A percentile compares a stretch with the other conserved stretches of the same genome.
Conservation (phyloP, 2,888 invertebrate species). For the Clostera curtula region DNA sequence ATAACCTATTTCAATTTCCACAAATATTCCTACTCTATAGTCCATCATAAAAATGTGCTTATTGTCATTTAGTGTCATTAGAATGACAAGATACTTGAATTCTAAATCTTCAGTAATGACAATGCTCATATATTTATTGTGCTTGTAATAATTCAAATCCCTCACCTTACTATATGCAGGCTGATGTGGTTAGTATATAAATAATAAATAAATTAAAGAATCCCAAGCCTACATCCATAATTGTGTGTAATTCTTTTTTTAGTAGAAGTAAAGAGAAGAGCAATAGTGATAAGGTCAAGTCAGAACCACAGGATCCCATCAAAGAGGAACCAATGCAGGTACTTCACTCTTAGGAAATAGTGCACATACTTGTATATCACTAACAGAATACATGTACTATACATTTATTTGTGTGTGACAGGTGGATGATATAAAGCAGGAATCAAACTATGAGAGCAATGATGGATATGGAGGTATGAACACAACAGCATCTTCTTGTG, state of each 20-base stretch:
- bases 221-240: too few species aligned
- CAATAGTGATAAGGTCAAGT: constrained; percentile 44
- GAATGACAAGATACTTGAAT: too few species aligned
- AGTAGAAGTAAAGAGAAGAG: constrained; percentile 54
- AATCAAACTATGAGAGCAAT: constrained; percentile 62
- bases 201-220: too few species aligned
- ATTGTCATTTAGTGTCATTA: too few species aligned
- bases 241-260: constrained; percentile 20
- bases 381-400: background rate
- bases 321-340: constrained; percentile 64
- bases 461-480: constrained; percentile 53
- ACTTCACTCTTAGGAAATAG: constrained; percentile 3
- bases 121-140: too few species aligned
- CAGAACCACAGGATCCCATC: constrained; percentile 41
- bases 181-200: too few species aligned
- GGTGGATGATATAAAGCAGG: constrained; percentile 56
- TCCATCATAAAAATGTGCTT: too few species aligned
- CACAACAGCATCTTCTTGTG: constrained; percentile 80
- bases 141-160: too few species aligned
- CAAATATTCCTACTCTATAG: too few species aligned
- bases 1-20: too few species aligned
- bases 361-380: background rate
- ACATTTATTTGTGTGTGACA: constrained; percentile 12
- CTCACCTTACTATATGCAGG: too few species aligned
- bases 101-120: too few species aligned